A percentile compares a stretch with the other conserved stretches of the same genome.
These are phyloP conservation scores for Burhinus oedicnemus DNA, from an alignment of 2,113 vertebrate genomes.

Conservation along the genomic window DNA sequence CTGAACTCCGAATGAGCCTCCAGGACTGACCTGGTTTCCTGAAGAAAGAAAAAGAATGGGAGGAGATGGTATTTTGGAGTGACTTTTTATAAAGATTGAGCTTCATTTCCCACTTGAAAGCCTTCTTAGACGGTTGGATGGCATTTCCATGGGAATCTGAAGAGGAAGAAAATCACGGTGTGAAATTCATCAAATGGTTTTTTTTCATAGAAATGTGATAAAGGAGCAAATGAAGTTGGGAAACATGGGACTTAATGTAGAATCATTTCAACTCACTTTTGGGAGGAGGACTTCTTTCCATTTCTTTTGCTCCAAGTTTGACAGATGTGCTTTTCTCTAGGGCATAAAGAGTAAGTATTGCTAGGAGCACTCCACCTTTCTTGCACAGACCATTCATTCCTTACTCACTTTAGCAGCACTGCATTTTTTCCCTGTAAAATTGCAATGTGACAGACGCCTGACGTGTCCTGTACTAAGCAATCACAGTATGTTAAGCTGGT, in stretches of 20 bases:
- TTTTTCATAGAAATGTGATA: accelerated
- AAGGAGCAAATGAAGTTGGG: neutral
- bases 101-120: neutral
- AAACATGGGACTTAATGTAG: accelerated
- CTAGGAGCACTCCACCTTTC: accelerated
- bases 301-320: neutral
- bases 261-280: neutral
- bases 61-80: neutral
- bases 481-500: accelerated
- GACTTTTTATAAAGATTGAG: neutral
- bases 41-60: neutral
- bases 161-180: accelerated
- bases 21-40: neutral
- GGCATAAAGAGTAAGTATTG: accelerated
- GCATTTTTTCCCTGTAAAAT: neutral
- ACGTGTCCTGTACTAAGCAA: accelerated
- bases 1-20: neutral
- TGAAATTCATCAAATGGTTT: accelerated
- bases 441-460: accelerated
- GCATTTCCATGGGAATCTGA: neutral
- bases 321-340: neutral
- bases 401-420: neutral
- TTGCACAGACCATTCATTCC: accelerated
- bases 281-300: neutral
- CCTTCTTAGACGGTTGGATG: accelerated